Evolutionary conservation across 1,140 invertebrate species (phyloP).

Genomic region (Antheraea pernyi): DNA sequence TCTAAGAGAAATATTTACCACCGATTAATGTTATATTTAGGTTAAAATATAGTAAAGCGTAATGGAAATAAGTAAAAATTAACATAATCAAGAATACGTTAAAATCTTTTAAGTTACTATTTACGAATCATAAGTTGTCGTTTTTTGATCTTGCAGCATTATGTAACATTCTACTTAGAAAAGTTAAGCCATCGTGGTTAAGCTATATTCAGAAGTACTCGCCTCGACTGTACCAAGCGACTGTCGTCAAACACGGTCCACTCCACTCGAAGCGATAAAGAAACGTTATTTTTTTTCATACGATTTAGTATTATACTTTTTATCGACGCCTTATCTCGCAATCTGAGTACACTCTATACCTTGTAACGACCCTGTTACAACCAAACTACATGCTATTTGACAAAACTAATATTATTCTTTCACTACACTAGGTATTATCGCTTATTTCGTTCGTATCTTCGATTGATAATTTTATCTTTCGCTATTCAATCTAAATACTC

Average conservation of each 20-base stretch:
- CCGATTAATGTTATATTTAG: no score
- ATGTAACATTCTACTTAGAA: not conserved
- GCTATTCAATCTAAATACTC: constrained; percentile 7
- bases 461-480: constrained; percentile 21
- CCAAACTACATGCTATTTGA: constrained; percentile 28
- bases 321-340: constrained; percentile 49
- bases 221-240: constrained; percentile 12
- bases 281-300: constrained; percentile 37
- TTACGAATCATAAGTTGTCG: not conserved
- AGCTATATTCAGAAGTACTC: not conserved
- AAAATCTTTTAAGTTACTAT: not conserved
- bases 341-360: constrained; percentile 49
- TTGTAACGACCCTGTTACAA: constrained; percentile 58
- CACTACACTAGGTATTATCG: constrained; percentile 16
- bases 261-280: constrained; percentile 33
- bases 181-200: not conserved
- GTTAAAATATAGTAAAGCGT: no score
- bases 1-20: no score
- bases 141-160: not conserved
- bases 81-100: not conserved
- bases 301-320: constrained; percentile 34
- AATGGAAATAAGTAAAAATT: no score
- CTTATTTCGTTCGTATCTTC: constrained; percentile 14
- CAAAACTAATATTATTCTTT: constrained; percentile 22
- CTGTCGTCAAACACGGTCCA: constrained; percentile 1